Percentiles rank a stretch among this genome's conserved stretches.
These are phyloP conservation scores for Cephalotes varians DNA, from an alignment of 2,888 invertebrate species.

Conservation along the genomic window DNA sequence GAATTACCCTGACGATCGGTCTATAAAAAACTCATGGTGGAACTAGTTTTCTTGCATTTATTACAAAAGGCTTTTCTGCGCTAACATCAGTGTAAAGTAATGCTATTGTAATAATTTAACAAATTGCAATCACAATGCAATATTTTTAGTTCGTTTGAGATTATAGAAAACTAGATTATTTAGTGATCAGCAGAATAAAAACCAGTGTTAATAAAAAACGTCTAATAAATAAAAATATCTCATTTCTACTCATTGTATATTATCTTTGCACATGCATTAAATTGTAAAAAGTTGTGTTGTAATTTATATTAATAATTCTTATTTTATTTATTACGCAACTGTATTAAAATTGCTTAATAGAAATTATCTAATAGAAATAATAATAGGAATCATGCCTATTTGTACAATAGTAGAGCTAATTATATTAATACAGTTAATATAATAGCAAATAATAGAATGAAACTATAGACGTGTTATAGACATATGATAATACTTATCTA, in stretches of 20 bases:
- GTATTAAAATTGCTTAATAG: background rate
- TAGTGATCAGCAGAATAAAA: background rate
- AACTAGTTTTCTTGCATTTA: slow-evolving; percentile 2
- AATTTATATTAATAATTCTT: background rate
- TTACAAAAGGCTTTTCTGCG: background rate
- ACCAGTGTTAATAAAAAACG: background rate
- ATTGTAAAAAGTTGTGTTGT: slow-evolving; percentile 13
- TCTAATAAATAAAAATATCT: background rate
- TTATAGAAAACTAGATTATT: background rate
- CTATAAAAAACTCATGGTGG: background rate
- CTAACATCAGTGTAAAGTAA: background rate
- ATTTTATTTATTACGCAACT: background rate
- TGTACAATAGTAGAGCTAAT: background rate
- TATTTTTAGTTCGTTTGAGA: background rate
- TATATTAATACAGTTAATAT: background rate
- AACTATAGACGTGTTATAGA: too few species aligned
- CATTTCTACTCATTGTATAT: background rate
- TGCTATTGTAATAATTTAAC: background rate
- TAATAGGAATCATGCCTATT: background rate
- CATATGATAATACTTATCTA: background rate
- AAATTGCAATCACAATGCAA: background rate
- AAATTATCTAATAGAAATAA: too few species aligned
- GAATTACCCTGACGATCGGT: background rate
- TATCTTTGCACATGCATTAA: slow-evolving; percentile 2
- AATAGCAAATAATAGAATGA: background rate